Percentiles rank a stretch among this genome's conserved stretches.
Evolutionary conservation across 2,797 vertebrate genomes (phyloP).

Genomic region (Macropus fuliginosus): DNA sequence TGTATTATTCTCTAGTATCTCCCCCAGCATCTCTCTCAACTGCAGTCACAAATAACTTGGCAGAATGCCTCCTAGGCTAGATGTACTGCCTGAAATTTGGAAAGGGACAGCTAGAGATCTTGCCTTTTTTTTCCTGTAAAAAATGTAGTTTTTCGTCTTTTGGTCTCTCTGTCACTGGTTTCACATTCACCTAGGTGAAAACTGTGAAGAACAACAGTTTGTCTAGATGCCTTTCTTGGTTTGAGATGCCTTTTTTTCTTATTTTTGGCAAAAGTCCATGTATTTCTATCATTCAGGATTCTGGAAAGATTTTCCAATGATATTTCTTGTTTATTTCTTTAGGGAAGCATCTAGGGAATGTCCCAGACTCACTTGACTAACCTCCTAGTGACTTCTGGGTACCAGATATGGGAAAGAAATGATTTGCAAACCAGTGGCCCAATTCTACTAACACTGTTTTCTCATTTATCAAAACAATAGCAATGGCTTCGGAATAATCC

Average conservation of each 20-base stretch:
- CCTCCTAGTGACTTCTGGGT: background rate
- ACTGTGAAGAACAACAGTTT: background rate
- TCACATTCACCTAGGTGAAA: background rate
- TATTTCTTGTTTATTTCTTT: background rate
- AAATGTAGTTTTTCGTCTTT: background rate
- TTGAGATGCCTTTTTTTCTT: background rate
- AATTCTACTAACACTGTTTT: background rate
- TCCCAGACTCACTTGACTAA: background rate
- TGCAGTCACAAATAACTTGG: background rate
- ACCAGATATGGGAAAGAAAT: background rate
- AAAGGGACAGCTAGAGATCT: background rate
- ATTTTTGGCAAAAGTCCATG: background rate
- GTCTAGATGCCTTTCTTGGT: background rate
- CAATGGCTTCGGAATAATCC: accelerated
- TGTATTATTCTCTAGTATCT: slow-evolving; percentile 33
- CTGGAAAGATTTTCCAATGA: background rate
- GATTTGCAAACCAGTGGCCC: background rate
- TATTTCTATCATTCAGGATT: background rate
- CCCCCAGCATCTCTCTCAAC: background rate
- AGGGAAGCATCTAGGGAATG: background rate
- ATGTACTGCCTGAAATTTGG: background rate
- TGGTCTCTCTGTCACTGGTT: background rate
- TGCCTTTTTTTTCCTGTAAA: background rate
- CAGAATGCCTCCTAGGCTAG: background rate
- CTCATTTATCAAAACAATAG: background rate